Evolutionary conservation across 37 sponge, comb jelly and placozoan species (phyloP), one percentile per base, ranked within the genome.

Genomic region (Corticium candelabrum): DNA sequence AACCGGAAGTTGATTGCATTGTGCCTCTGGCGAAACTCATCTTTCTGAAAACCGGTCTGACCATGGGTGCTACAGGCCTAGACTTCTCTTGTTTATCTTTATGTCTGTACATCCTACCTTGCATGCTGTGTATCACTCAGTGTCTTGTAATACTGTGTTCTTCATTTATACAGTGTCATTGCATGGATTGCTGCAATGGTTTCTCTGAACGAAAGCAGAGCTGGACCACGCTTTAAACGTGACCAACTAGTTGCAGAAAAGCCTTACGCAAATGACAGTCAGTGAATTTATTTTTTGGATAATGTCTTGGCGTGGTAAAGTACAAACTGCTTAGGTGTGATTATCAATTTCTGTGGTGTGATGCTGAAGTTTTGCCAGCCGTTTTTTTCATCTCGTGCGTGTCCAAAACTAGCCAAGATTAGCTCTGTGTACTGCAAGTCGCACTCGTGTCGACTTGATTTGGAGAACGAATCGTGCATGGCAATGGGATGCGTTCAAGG

Each of bases 311-410:
- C n/a, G n/a, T n/a, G n/a, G n/a, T n/a, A n/a, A n/a, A n/a, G n/a
- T n/a, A n/a, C n/a, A n/a, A n/a, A n/a, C n/a, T 38, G 15, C 1
- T 0, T 40, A 90, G 90, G 90, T 0, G 87, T 82, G 74, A 82
- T 90, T 77, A 67, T 93, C 32, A 93, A 93, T 74, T 78, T 93
- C 81, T 89, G 90, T 74, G 74, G 85, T 5, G 87, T 93, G n/a
- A 43, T 93, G 39, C 78, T 93, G 75, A 41, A 78, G 11, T 39
- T 93, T 81, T 89, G 89, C 43, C 80, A 89, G 56, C 89, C 89
- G 7, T 84, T 93, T 77, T 89, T 89, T 74, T 80, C 62, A 37
- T 50, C 62, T 34, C 34, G 83, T 5, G 78, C 87, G 41, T 86
- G 56, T 35, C 70, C 78, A 1, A 89, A 89, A 76, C 82, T 93